These are phyloP conservation scores for Daubentonia madagascariensis DNA, from an alignment of 2,113 vertebrate species.

Conservation along the genomic window DNA sequence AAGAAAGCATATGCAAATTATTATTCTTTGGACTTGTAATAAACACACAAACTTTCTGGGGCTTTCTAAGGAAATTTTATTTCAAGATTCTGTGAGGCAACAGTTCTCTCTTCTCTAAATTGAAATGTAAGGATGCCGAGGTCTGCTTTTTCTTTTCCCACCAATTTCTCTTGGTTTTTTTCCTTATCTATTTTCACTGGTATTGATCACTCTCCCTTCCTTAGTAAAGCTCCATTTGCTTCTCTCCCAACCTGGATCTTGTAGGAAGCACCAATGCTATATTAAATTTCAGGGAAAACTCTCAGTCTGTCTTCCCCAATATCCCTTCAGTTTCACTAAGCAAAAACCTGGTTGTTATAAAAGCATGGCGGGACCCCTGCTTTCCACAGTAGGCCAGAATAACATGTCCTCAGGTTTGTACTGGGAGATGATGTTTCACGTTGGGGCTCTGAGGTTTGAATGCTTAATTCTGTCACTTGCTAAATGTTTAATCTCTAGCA, in stretches of 20 bases:
- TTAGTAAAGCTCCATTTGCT: not conserved
- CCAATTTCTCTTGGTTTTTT: not conserved
- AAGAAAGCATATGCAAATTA: not conserved
- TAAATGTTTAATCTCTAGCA: not conserved
- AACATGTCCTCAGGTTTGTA: not conserved
- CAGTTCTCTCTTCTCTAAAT: not conserved
- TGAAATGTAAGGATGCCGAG: not conserved
- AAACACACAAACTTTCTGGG: not conserved
- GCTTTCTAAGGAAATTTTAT: constrained; percentile 31
- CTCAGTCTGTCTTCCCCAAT: not conserved
- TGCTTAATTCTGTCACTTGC: not conserved
- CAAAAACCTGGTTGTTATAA: not conserved
- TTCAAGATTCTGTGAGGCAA: not conserved
- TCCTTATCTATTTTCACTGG: not conserved
- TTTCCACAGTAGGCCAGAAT: not conserved
- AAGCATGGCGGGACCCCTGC: not conserved
- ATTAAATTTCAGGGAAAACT: not conserved
- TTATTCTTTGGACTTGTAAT: constrained; percentile 2
- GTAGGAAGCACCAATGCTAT: not conserved
- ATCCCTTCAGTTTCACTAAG: not conserved
- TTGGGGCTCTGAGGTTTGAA: not conserved
- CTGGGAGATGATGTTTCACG: not conserved
- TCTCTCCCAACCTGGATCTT: not conserved
- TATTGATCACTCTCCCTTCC: not conserved
- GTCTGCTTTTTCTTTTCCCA: not conserved